Percentiles rank a stretch among this genome's conserved stretches.
Conservation (phyloP, 2,113 vertebrate genomes). For the Balaenoptera acutorostrata region DNA sequence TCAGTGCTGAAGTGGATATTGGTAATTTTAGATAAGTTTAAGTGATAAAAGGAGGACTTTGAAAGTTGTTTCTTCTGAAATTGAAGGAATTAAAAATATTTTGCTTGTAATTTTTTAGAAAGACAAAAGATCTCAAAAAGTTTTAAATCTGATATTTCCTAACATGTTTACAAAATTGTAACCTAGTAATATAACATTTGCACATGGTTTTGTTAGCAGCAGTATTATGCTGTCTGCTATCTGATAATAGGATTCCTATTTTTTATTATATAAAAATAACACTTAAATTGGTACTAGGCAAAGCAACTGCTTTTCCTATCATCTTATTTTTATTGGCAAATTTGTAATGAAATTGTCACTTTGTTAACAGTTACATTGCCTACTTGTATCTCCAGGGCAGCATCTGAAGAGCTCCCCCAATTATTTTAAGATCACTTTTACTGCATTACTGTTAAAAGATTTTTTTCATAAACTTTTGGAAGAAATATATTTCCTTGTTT, state of each 20-base stretch:
- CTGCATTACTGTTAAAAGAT: slow-evolving; percentile 29
- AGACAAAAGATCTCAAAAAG: not conserved
- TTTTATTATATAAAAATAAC: slow-evolving; percentile 25
- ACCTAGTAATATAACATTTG: not conserved
- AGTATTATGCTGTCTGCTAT: slow-evolving; percentile 25
- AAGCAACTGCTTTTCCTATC: not conserved
- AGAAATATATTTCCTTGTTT: slow-evolving; percentile 41
- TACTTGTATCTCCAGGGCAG: slow-evolving; percentile 34
- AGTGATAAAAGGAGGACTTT: not conserved
- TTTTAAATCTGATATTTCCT: not conserved
- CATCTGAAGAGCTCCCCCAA: not conserved
- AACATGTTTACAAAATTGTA: slow-evolving; percentile 46
- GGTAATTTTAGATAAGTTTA: not conserved
- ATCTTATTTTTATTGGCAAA: slow-evolving; percentile 33
- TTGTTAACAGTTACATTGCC: slow-evolving; percentile 43
- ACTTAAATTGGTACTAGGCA: not conserved
- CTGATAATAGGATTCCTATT: not conserved
- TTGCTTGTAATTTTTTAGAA: not conserved
- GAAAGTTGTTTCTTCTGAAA: not conserved
- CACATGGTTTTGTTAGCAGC: not conserved
- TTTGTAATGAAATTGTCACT: slow-evolving; percentile 65
- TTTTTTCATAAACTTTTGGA: slow-evolving; percentile 67
- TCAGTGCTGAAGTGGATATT: not conserved
- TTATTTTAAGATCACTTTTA: slow-evolving; percentile 54
- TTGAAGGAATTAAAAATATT: not conserved